A percentile compares a stretch with the other conserved stretches of the same genome.
phyloP scores from a whole-genome alignment of 2,888 invertebrate genomes.

The Mesorhabditis spiculigera region DNA sequence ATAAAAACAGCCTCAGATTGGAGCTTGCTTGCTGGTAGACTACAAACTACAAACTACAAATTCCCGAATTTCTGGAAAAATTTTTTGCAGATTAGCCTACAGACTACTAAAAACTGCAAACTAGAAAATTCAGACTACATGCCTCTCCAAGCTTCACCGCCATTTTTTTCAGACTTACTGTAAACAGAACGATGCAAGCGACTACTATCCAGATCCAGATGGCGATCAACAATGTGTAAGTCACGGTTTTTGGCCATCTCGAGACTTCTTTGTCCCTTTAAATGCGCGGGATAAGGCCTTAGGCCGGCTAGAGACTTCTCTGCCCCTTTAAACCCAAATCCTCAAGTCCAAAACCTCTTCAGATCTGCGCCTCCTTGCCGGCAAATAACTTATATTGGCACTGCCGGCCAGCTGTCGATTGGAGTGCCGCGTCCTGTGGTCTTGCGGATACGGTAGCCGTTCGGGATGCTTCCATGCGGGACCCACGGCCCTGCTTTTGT shows the following conservation, averaged over 20 bases:
- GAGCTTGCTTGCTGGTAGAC: no score
- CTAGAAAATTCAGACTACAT: no score
- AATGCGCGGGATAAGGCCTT: no score
- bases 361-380: constrained; percentile 31
- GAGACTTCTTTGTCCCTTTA: constrained; percentile 1
- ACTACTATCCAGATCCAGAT: constrained; percentile 8
- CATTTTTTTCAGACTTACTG: background rate
- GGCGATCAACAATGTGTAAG: constrained; percentile 10
- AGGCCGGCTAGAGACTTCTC: background rate
- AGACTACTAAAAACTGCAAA: no score
- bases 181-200: background rate
- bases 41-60: no score
- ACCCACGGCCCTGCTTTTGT: no score
- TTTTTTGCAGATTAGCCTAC: no score
- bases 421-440: constrained; percentile 16
- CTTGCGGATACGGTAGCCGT: background rate
- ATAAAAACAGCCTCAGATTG: no score
- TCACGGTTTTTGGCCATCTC: background rate
- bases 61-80: no score
- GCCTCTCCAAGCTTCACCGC: no score
- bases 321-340: background rate
- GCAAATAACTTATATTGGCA: constrained; percentile 28
- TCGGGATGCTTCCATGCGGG: no score
- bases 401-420: constrained; percentile 22
- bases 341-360: background rate